Percentiles rank a stretch among this genome's conserved stretches.
Conservation (phyloP, 1,140 invertebrate genomes). For the Chironomus striatipennis region DNA sequence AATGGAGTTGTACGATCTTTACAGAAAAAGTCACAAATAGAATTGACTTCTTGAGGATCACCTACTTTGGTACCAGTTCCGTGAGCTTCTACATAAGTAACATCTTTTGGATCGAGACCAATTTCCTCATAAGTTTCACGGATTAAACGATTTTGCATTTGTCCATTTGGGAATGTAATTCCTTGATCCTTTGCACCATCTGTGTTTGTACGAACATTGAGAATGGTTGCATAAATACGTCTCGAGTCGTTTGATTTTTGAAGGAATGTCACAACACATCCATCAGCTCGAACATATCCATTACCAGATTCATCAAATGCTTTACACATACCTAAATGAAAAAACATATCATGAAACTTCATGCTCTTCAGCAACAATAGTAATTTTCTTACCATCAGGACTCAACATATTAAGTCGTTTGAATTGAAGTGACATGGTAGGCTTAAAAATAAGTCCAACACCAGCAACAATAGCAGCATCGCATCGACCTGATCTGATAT, state of each 20-base stretch:
- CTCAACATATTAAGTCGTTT: slow-evolving; percentile 85
- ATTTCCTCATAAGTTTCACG: slow-evolving; percentile 75
- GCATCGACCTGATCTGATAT: slow-evolving; percentile 77
- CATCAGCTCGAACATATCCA: slow-evolving; percentile 90
- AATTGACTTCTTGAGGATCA: slow-evolving; percentile 93
- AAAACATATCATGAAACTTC: neutral
- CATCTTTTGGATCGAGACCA: slow-evolving; percentile 67
- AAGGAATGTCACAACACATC: slow-evolving; percentile 67
- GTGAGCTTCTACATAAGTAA: slow-evolving; percentile 89
- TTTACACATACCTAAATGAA: slow-evolving; percentile 57
- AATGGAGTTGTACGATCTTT: slow-evolving; percentile 69
- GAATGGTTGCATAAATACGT: slow-evolving; percentile 75
- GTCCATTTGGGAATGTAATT: slow-evolving; percentile 84
- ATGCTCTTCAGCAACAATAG: neutral
- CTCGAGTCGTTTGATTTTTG: slow-evolving; percentile 67
- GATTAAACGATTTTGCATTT: slow-evolving; percentile 79
- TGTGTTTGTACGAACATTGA: slow-evolving; percentile 79
- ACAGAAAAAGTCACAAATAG: slow-evolving; percentile 87
- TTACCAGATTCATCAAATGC: slow-evolving; percentile 85
- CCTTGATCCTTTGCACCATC: slow-evolving; percentile 84
- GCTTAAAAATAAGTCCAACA: slow-evolving; percentile 73
- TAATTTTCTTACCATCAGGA: slow-evolving; percentile 63
- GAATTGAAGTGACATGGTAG: slow-evolving; percentile 85
- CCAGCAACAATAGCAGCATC: slow-evolving; percentile 90
- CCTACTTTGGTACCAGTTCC: slow-evolving; percentile 92